Conservation (phyloP, 2,888 invertebrate species). For the Apamea anceps region DNA sequence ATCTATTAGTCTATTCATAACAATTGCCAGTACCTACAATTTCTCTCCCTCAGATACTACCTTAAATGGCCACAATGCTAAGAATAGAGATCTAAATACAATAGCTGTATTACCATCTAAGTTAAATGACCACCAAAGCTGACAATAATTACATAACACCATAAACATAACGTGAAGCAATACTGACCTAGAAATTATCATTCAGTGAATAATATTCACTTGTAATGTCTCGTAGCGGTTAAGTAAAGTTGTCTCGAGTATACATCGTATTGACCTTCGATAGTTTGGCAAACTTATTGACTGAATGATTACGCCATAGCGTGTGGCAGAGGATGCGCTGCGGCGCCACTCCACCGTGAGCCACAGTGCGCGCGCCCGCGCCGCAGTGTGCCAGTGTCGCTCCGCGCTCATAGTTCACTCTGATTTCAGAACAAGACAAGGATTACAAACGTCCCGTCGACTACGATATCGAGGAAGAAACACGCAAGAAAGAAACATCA, state of each 20-base stretch:
- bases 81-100: constrained; percentile 44
- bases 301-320: constrained; percentile 86
- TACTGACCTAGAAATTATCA: constrained; percentile 85
- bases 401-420: constrained; percentile 68
- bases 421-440: constrained; percentile 92
- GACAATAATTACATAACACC: constrained; percentile 72
- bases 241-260: constrained; percentile 84
- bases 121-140: constrained; percentile 59
- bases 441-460: constrained; percentile 95
- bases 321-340: constrained; percentile 76
- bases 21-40: constrained; percentile 20
- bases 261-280: constrained; percentile 88
- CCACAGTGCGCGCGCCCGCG: constrained; percentile 81
- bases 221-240: constrained; percentile 78
- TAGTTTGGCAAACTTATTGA: constrained; percentile 89
- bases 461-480: constrained; percentile 96
- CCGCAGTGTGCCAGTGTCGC: constrained; percentile 50
- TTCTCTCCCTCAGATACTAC: constrained; percentile 38
- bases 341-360: constrained; percentile 79
- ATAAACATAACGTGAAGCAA: constrained; percentile 73
- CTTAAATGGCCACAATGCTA: constrained; percentile 23
- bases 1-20: constrained; percentile 19
- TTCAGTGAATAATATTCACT: constrained; percentile 80
- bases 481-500: constrained; percentile 96
- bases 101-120: constrained; percentile 54